phyloP scores from a whole-genome alignment of 1,140 invertebrate species.

The Batillaria attramentaria region DNA sequence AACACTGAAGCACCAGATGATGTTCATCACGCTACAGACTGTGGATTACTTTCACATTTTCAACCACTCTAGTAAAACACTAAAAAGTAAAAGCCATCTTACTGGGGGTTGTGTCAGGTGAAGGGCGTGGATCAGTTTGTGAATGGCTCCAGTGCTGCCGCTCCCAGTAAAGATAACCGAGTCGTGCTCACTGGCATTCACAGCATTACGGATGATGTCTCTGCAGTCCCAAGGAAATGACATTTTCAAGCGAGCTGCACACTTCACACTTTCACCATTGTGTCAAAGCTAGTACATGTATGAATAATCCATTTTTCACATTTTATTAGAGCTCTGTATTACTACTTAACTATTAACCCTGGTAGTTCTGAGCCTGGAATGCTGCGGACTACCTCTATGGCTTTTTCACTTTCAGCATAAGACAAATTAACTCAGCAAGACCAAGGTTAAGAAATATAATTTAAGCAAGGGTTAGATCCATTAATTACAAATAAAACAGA shows the following conservation, averaged over 20 bases:
- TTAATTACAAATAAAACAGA: too few species aligned
- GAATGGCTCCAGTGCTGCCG: constrained; percentile 81
- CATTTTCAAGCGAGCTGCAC: background rate
- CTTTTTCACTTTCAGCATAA: too few species aligned
- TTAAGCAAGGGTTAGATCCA: too few species aligned
- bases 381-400: too few species aligned
- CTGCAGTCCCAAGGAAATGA: constrained; percentile 73
- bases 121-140: constrained; percentile 80
- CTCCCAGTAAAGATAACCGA: constrained; percentile 86
- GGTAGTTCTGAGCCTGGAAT: too few species aligned
- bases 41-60: constrained; percentile 12
- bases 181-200: constrained; percentile 87
- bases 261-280: background rate
- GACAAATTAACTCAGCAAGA: too few species aligned
- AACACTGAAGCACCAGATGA: background rate
- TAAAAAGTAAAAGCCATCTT: constrained; percentile 20
- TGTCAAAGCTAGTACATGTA: background rate
- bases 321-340: background rate
- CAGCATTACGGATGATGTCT: constrained; percentile 85
- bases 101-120: constrained; percentile 76
- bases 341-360: too few species aligned
- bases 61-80: background rate
- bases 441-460: too few species aligned
- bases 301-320: background rate
- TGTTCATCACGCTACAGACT: background rate